A percentile compares a stretch with the other conserved stretches of the same genome.
phyloP scores from a whole-genome alignment of 2,113 vertebrate species.

The Tachycineta bicolor region DNA sequence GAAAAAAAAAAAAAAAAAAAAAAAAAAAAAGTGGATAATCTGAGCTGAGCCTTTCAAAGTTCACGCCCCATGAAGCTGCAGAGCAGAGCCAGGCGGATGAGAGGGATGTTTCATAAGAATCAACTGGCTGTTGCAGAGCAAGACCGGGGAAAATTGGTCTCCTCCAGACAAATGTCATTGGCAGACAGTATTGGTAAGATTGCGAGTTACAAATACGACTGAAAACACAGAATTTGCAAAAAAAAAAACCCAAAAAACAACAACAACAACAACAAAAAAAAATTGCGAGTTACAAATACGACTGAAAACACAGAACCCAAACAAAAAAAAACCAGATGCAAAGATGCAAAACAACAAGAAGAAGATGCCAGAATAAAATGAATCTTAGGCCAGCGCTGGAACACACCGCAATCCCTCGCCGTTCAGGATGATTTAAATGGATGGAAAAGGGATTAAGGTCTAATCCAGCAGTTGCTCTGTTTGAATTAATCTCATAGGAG shows the following conservation, averaged over 20 bases:
- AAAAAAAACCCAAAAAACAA: not conserved
- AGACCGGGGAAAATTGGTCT: not conserved
- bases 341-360: slow-evolving; percentile 36
- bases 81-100: not conserved
- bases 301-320: too few relatives aligned
- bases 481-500: slow-evolving; percentile 39
- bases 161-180: slow-evolving; percentile 1
- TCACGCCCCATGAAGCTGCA: not conserved
- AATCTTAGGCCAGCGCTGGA: not conserved
- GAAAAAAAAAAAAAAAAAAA: too few relatives aligned
- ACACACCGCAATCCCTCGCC: not conserved
- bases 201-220: not conserved
- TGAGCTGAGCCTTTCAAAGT: not conserved
- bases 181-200: not conserved
- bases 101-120: slow-evolving; percentile 6
- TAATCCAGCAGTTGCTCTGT: slow-evolving; percentile 46
- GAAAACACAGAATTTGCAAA: not conserved
- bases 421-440: slow-evolving; percentile 42
- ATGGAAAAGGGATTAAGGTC: slow-evolving; percentile 47
- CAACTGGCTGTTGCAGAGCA: not conserved
- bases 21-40: not conserved
- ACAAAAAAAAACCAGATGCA: not conserved
- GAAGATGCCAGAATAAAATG: slow-evolving; percentile 25
- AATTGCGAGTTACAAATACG: too few relatives aligned
- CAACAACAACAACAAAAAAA: not conserved